Conservation (phyloP, 2,888 invertebrate genomes). For the Plagodis dolabraria region DNA sequence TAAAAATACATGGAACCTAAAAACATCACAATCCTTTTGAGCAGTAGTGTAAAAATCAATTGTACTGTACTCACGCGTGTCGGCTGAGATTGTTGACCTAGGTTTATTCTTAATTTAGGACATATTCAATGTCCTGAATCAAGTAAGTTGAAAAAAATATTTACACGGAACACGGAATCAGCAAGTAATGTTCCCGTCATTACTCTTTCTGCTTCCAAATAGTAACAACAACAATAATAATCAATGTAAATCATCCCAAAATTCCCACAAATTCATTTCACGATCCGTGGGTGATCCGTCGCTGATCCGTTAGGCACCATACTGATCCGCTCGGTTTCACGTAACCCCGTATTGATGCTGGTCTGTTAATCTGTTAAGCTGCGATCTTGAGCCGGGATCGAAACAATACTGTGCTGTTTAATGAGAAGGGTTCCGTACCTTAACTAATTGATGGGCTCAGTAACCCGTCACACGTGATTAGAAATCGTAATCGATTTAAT, state of each 20-base stretch:
- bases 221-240: not conserved
- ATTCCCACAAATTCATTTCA: conserved; percentile 18
- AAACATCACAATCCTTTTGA: too few relatives aligned
- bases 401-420: conserved; percentile 35
- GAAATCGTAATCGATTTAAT: conserved; percentile 16
- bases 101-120: too few relatives aligned
- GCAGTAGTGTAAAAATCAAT: too few relatives aligned
- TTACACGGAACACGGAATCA: too few relatives aligned
- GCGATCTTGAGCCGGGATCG: conserved; percentile 33
- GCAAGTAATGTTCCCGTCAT: too few relatives aligned
- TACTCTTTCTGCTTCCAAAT: too few relatives aligned
- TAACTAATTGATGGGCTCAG: conserved; percentile 36
- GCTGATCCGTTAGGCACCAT: conserved; percentile 27
- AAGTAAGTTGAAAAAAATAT: too few relatives aligned
- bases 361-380: conserved; percentile 43
- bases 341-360: conserved; percentile 32
- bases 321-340: conserved; percentile 30
- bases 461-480: conserved; percentile 35
- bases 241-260: conserved; percentile 10
- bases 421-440: conserved; percentile 35
- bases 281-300: conserved; percentile 4
- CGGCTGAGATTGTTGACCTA: too few relatives aligned
- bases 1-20: too few relatives aligned
- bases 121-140: too few relatives aligned
- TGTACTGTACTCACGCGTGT: too few relatives aligned